Percentiles rank a stretch among this genome's conserved stretches.
Conservation (phyloP, 2,113 vertebrate species). For the Hylia prasina region DNA sequence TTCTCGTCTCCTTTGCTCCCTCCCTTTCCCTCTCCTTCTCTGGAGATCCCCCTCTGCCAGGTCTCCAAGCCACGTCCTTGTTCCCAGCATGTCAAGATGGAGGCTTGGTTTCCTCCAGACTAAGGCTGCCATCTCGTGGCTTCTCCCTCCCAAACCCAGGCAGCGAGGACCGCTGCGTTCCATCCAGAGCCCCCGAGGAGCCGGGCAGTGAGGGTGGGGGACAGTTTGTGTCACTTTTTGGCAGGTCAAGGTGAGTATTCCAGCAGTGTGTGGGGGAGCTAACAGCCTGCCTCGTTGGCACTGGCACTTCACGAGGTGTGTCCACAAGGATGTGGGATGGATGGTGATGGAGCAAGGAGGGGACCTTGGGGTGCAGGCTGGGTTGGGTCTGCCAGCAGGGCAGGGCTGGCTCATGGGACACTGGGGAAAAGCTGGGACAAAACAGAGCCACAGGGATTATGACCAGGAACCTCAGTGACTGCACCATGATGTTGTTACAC, state of each 20-base stretch:
- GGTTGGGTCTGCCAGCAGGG: not conserved
- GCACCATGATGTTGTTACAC: not conserved
- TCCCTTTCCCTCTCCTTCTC: not conserved
- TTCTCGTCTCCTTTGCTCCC: not conserved
- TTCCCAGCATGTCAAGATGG: not conserved
- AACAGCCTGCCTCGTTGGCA: not conserved
- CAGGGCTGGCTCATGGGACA: not conserved
- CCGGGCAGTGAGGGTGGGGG: fast-evolving
- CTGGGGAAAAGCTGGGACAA: not conserved
- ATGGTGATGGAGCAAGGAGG: not conserved
- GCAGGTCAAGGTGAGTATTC: not conserved
- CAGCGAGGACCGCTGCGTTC: fast-evolving
- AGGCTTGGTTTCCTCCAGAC: slow-evolving; percentile 7
- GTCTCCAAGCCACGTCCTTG: not conserved
- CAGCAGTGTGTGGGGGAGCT: not conserved
- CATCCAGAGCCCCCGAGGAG: not conserved
- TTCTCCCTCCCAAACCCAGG: not conserved
- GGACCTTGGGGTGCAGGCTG: not conserved
- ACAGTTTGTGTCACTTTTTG: not conserved
- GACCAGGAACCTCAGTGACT: not conserved
- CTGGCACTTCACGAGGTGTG: not conserved
- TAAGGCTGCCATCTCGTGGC: slow-evolving; percentile 56
- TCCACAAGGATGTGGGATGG: not conserved
- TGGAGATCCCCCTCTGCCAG: not conserved
- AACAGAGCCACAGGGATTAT: not conserved